Conservation (phyloP, 1,140 invertebrate species). For the Pentalonia nigronervosa region DNA sequence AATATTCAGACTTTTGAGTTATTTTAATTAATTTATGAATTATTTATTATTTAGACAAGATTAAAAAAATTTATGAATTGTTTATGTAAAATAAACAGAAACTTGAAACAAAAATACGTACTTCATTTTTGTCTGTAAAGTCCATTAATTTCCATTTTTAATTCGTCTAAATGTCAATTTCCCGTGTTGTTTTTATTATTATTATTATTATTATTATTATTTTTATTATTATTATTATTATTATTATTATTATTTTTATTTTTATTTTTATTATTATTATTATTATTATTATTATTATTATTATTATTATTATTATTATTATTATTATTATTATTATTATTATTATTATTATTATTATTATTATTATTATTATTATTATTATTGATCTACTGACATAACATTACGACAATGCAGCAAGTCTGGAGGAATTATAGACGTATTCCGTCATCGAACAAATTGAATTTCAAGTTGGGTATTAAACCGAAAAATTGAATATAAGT, state of each 20-base stretch:
- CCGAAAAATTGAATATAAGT: not conserved
- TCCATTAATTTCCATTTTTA: not conserved
- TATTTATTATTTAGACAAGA: no score
- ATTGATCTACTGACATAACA: not conserved
- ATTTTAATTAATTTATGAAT: not conserved
- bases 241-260: not conserved
- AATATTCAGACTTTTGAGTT: not conserved
- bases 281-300: not conserved
- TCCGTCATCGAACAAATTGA: not conserved
- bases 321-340: not conserved
- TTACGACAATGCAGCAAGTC: not conserved
- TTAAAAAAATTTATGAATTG: no score
- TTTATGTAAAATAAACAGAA: not conserved
- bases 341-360: not conserved
- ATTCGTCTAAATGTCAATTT: not conserved
- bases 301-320: not conserved
- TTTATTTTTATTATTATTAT: not conserved
- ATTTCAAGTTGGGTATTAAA: not conserved
- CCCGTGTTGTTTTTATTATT: not conserved
- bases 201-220: not conserved
- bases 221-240: not conserved
- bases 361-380: not conserved
- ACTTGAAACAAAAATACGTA: not conserved
- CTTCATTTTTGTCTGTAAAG: not conserved
- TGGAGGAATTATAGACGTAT: not conserved